These are phyloP conservation scores for Volucella bombylans DNA, from an alignment of 2,888 invertebrate genomes.

Conservation along the genomic window DNA sequence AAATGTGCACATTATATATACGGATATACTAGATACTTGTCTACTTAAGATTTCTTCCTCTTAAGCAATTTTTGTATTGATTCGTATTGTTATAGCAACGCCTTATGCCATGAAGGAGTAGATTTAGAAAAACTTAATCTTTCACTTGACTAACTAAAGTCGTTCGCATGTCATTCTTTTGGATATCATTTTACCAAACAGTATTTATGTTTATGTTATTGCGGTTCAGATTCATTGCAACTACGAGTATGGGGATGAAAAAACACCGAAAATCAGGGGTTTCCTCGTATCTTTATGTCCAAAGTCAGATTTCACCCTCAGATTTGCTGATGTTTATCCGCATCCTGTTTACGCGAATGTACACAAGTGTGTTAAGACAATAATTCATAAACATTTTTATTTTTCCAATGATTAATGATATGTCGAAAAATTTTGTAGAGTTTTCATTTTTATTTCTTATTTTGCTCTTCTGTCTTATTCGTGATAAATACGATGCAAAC, in stretches of 20 bases:
- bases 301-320: slow-evolving; percentile 45
- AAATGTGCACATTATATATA: slow-evolving; percentile 48
- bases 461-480: not conserved
- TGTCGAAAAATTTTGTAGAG: slow-evolving; percentile 34
- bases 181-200: slow-evolving; percentile 68
- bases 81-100: too few species aligned
- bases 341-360: slow-evolving; percentile 53
- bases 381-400: slow-evolving; percentile 57
- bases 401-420: slow-evolving; percentile 53
- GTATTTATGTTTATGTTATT: slow-evolving; percentile 71
- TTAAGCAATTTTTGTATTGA: too few species aligned
- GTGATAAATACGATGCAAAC: too few species aligned
- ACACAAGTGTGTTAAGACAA: slow-evolving; percentile 62
- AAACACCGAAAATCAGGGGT: slow-evolving; percentile 28
- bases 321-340: slow-evolving; percentile 47
- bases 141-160: slow-evolving; percentile 69
- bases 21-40: not conserved
- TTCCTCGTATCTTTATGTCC: not conserved
- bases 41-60: not conserved
- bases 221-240: slow-evolving; percentile 52
- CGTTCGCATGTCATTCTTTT: slow-evolving; percentile 37
- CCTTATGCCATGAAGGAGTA: slow-evolving; percentile 16
- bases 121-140: slow-evolving; percentile 60
- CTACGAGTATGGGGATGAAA: slow-evolving; percentile 11
- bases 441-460: slow-evolving; percentile 20